Percentiles rank a stretch among this genome's conserved stretches.
phyloP scores from a whole-genome alignment of 2,113 vertebrate species.

The Pituophis catenifer region DNA sequence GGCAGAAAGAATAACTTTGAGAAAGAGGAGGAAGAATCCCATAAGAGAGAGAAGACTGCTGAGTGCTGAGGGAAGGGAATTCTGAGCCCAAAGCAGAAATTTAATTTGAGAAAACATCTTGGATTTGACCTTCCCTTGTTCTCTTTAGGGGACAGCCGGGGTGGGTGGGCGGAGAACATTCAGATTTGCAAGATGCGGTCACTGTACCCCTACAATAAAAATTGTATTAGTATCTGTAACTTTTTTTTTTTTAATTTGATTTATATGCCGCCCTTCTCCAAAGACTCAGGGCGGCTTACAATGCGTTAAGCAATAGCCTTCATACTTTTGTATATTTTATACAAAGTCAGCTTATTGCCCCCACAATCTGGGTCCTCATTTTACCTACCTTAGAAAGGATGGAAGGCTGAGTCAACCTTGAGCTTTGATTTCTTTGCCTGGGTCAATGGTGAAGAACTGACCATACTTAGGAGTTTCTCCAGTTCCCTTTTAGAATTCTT shows the following conservation, averaged over 20 bases:
- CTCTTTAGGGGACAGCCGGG: background rate
- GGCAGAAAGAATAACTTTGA: background rate
- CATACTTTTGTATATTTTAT: no score
- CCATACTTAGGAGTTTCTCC: background rate
- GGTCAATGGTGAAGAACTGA: background rate
- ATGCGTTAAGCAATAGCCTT: no score
- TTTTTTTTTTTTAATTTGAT: background rate
- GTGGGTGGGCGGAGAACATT: background rate
- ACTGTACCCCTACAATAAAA: background rate
- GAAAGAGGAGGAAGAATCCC: background rate
- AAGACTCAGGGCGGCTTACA: no score
- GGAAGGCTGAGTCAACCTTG: no score
- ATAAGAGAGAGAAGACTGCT: background rate
- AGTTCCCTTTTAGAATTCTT: background rate
- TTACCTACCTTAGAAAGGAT: no score
- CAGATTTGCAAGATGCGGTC: background rate
- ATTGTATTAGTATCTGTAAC: background rate
- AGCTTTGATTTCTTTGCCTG: background rate
- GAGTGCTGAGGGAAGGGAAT: background rate
- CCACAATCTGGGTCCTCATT: no score
- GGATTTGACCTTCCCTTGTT: background rate
- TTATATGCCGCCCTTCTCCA: no score
- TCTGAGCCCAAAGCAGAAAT: background rate
- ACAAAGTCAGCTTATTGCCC: no score
- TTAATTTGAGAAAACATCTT: background rate